phyloP scores from a whole-genome alignment of 2,888 invertebrate genomes.

The Rhagonycha lutea region DNA sequence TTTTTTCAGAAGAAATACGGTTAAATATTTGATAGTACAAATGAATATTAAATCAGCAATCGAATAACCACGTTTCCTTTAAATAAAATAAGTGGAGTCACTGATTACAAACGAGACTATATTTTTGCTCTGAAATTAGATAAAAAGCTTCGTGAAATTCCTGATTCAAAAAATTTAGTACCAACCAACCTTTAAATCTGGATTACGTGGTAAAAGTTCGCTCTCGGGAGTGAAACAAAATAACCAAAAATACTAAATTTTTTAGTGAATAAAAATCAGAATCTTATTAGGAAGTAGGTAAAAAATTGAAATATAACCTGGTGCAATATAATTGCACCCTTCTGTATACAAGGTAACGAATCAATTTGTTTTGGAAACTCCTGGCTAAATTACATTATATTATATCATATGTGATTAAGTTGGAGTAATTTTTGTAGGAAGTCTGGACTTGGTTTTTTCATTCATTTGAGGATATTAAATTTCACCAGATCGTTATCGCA shows the following conservation, averaged over 20 bases:
- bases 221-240: neutral
- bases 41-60: neutral
- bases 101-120: neutral
- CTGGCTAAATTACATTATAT: too few species aligned
- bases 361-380: too few species aligned
- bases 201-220: neutral
- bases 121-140: neutral
- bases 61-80: neutral
- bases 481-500: neutral
- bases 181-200: neutral
- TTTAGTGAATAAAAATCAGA: neutral
- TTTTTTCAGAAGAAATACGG: neutral
- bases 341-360: too few species aligned
- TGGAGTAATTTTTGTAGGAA: neutral
- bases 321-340: neutral
- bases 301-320: neutral
- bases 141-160: neutral
- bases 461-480: neutral
- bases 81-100: neutral
- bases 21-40: neutral
- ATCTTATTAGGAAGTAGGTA: neutral
- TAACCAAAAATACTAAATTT: neutral
- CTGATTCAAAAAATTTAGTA: neutral
- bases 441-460: neutral
- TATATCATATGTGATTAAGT: neutral